phyloP scores from a whole-genome alignment of 2,113 vertebrate genomes.

The Oreochromis spilurus region DNA sequence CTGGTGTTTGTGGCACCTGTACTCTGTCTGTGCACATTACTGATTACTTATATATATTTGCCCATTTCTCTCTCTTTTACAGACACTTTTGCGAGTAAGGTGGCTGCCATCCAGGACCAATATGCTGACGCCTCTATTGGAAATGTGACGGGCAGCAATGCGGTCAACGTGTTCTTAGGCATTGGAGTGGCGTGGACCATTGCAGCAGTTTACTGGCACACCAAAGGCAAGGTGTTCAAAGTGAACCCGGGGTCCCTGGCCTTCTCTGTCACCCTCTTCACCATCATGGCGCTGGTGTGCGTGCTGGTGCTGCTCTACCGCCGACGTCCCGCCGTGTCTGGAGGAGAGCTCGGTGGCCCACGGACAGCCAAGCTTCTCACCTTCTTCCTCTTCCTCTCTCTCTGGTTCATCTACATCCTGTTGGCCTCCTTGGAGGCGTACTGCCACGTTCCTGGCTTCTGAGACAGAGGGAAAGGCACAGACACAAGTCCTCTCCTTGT shows the following conservation, averaged over 20 bases:
- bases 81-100: slow-evolving; percentile 84
- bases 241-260: slow-evolving; percentile 79
- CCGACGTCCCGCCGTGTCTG: slow-evolving; percentile 65
- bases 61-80: background rate
- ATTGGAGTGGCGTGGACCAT: slow-evolving; percentile 84
- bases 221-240: slow-evolving; percentile 68
- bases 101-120: slow-evolving; percentile 82
- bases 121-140: slow-evolving; percentile 82
- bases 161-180: slow-evolving; percentile 82
- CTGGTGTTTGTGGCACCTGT: background rate
- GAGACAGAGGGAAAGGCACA: slow-evolving; percentile 29
- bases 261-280: slow-evolving; percentile 82
- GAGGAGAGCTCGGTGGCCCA: slow-evolving; percentile 80
- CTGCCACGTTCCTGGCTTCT: slow-evolving; percentile 78
- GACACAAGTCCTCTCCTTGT: slow-evolving; percentile 31
- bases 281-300: slow-evolving; percentile 70
- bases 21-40: background rate
- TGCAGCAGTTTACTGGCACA: slow-evolving; percentile 76
- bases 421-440: slow-evolving; percentile 78
- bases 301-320: slow-evolving; percentile 76
- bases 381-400: slow-evolving; percentile 66
- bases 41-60: background rate
- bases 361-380: slow-evolving; percentile 78
- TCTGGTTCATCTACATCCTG: slow-evolving; percentile 82
- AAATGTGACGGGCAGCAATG: slow-evolving; percentile 83